Conservation (phyloP, 1,140 invertebrate species). For the Chrysoperla carnea region DNA sequence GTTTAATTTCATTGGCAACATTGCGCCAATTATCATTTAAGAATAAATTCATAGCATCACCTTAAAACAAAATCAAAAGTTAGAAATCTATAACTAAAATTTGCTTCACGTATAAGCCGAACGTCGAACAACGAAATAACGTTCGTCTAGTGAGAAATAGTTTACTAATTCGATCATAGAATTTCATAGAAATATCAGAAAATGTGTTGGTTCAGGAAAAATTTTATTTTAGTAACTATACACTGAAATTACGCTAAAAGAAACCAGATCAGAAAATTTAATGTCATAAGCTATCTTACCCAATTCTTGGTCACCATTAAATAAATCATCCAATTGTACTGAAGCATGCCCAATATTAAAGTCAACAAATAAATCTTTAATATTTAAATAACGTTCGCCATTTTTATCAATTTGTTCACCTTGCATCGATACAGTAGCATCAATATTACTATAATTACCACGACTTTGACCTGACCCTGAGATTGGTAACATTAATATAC, state of each 20-base stretch:
- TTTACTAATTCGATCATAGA: no score
- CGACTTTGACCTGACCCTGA: slow-evolving; percentile 29
- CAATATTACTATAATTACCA: slow-evolving; percentile 44
- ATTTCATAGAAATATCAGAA: no score
- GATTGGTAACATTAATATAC: slow-evolving; percentile 42
- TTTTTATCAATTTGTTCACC: slow-evolving; percentile 31
- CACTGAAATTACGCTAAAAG: no score
- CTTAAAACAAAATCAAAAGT: slow-evolving; percentile 17
- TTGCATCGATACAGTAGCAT: slow-evolving; percentile 33
- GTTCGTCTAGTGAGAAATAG: no score
- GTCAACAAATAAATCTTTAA: slow-evolving; percentile 39
- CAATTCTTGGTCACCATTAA: slow-evolving; percentile 45
- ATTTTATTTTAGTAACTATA: no score
- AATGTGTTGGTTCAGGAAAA: no score
- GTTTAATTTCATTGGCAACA: slow-evolving; percentile 37
- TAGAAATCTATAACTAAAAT: no score
- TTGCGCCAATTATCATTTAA: slow-evolving; percentile 42
- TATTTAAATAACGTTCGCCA: slow-evolving; percentile 30
- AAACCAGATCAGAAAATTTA: no score
- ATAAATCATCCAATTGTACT: slow-evolving; percentile 45
- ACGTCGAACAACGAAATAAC: no score
- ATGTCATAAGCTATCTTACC: no score
- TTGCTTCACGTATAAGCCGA: no score
- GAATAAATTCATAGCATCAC: slow-evolving; percentile 37
- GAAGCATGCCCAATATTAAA: slow-evolving; percentile 38